Base-by-base conservation (phyloP, 2,888 invertebrate genomes). In the Leptopilina drosophilae region DNA sequence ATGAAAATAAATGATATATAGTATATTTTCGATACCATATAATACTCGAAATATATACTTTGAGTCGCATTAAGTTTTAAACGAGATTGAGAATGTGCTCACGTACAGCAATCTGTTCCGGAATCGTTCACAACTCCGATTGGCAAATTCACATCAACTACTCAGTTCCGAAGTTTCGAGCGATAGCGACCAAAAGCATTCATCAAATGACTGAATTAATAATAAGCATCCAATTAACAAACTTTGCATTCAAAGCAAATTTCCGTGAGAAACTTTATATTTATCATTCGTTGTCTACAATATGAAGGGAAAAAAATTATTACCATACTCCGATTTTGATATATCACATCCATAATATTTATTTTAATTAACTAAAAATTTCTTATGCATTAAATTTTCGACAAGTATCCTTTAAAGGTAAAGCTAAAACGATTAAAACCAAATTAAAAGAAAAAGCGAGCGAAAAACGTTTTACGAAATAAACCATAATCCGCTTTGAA, bases 221-320 rank as follows among this genome's bases (percentile, higher is more conserved):
- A 84, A 85, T 82, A 83, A 85, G 85, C 83, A 84, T 84, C 86
- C 83, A 86, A 86, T 87, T 85, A 87, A 82, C 82, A 79, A 84
- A 83, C 81, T 84, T 83, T 77, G 81, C 82, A 85, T 84, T 85
- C 83, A 83, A 80, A 84, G 85, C 81, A 83, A 83, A 84, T 85
- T 85, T 85, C 80, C 82, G 80, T 67, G 82, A 62, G 20, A 62
- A 59, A 15, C 15, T 15, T 59, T 59, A 59, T 59, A 42, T 59
- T 59, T 59, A 15, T 59, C 15, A 15, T 59, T 56, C 5, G 8
- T 42, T 49, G 7, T 46, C 11, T 49, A 49, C 12, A 33, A 33
- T 33, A 33, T 33, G 33, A 33, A 33, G 33, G 33, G 49, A 12
- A 49, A 49, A 49, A 49, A 49, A 49, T 42, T 42, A 42, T 42